Evolutionary conservation across 92 coral and sea anemone genomes (phyloP), one percentile per base, ranked within the genome.

Genomic region (Zoanthus sociatus): DNA sequence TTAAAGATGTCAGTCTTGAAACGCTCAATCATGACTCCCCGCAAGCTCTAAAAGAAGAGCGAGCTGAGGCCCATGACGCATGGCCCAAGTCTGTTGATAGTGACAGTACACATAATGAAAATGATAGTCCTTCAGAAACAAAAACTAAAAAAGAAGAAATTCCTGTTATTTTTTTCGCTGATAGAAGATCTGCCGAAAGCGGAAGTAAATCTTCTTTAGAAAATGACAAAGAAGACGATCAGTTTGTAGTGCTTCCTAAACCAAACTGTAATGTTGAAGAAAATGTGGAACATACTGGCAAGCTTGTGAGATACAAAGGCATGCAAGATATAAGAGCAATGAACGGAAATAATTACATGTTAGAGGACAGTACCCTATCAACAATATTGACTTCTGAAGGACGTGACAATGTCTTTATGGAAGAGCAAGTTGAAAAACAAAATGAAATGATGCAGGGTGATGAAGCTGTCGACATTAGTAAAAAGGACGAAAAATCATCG

Each of bases 231-330:
- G 45, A 64, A n/a, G 56, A 0, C n/a, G 37, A 15, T 16, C 5
- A 64, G 4, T 31, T 1, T 5, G 58, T 26, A 18, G 30, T 0
- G 5, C 14, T 14, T 30, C 67, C 47, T 11, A 66, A 53, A 51
- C 45, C 64, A 20, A 31, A 9, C 7, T 21, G n/a, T 37, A 72
- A 63, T 9, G 48, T 4, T n/a, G 16, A 81, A 17, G 45, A 30
- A 4, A 17, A 47, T 63, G 73, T 42, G 32, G 84, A 10, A 46
- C 66, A 15, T n/a, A 17, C 16, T 42, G 73, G 73, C 13, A 64
- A 73, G 5, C 73, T 79, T 17, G 60, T 64, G 33, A 64, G 84
- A 14, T 79, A n/a, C 16, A 46, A 21, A 18, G 74, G 73, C 4
- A 44, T 78, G 20, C 45, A 15, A 6, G 85, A 81, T 64, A 21